Evolutionary conservation across 1,140 invertebrate genomes (phyloP).

Genomic region (Chionoecetes opilio): DNA sequence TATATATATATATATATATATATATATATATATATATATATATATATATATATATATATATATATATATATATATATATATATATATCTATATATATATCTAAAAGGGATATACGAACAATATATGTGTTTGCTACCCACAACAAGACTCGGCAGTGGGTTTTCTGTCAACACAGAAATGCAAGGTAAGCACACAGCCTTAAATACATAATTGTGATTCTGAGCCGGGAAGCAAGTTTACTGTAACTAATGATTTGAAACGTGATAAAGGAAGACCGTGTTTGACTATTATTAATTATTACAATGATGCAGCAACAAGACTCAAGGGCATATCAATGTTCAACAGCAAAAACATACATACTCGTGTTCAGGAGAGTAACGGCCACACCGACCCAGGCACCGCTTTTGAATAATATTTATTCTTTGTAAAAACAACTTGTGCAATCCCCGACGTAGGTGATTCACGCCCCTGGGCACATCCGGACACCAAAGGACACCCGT

Average conservation of each 20-base stretch:
- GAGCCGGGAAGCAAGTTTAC: too few relatives aligned
- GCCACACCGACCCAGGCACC: background rate
- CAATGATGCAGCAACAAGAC: background rate
- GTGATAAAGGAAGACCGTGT: too few relatives aligned
- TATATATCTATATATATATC: too few relatives aligned
- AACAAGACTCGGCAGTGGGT: too few relatives aligned
- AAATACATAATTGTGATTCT: too few relatives aligned
- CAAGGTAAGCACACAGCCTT: too few relatives aligned
- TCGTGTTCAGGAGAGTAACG: background rate
- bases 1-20: slow-evolving; percentile 42
- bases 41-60: slow-evolving; percentile 46
- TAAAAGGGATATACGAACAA: too few relatives aligned
- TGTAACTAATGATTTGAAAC: too few relatives aligned
- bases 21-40: background rate
- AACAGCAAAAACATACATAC: background rate
- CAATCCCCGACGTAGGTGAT: background rate
- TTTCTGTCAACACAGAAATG: too few relatives aligned
- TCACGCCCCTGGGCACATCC: slow-evolving; percentile 22
- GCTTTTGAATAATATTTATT: background rate
- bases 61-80: slow-evolving; percentile 34
- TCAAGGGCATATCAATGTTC: background rate
- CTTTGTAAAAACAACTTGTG: background rate
- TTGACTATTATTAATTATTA: background rate
- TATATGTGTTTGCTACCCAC: too few relatives aligned
- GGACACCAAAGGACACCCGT: slow-evolving; percentile 3